Evolutionary conservation across 2,888 invertebrate genomes (phyloP).

Genomic region (Rotaria macrura): DNA sequence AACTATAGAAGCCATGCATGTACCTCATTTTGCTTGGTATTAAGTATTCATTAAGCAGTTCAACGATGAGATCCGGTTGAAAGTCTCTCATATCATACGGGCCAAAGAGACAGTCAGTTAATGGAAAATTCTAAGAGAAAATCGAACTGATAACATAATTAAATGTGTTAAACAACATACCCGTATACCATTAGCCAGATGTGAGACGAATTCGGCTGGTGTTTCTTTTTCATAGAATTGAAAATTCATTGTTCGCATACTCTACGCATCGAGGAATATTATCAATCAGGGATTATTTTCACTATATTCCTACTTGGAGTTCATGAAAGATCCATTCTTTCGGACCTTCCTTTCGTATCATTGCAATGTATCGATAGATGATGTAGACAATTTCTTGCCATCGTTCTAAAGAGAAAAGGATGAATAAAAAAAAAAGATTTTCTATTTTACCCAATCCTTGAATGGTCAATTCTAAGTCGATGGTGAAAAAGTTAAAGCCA

Average conservation of each 20-base stretch:
- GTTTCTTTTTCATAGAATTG: constrained; percentile 52
- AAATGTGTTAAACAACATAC: not conserved
- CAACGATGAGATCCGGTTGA: constrained; percentile 69
- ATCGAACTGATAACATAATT: too few relatives aligned
- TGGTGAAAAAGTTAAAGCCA: constrained; percentile 80
- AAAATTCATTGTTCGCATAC: constrained; percentile 46
- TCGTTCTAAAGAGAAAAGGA: constrained; percentile 55
- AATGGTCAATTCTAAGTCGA: constrained; percentile 74
- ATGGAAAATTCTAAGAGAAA: constrained; percentile 55
- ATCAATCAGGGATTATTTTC: too few relatives aligned
- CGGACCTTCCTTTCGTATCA: constrained; percentile 66
- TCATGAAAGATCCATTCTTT: constrained; percentile 85
- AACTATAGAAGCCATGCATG: too few relatives aligned
- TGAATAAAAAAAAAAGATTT: not conserved
- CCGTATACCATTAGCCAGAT: constrained; percentile 8
- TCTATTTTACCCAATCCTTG: constrained; percentile 60
- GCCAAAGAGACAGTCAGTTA: constrained; percentile 72
- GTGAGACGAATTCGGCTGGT: constrained; percentile 39
- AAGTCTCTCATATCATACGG: constrained; percentile 70
- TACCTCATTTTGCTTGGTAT: constrained; percentile 67
- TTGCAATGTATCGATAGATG: constrained; percentile 65
- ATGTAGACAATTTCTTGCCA: constrained; percentile 71
- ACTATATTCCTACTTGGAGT: constrained; percentile 57
- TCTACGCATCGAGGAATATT: constrained; percentile 36
- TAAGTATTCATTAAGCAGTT: constrained; percentile 60